These are phyloP conservation scores for Mystacornis crossleyi DNA, from an alignment of 2,113 vertebrate species.

Conservation along the genomic window DNA sequence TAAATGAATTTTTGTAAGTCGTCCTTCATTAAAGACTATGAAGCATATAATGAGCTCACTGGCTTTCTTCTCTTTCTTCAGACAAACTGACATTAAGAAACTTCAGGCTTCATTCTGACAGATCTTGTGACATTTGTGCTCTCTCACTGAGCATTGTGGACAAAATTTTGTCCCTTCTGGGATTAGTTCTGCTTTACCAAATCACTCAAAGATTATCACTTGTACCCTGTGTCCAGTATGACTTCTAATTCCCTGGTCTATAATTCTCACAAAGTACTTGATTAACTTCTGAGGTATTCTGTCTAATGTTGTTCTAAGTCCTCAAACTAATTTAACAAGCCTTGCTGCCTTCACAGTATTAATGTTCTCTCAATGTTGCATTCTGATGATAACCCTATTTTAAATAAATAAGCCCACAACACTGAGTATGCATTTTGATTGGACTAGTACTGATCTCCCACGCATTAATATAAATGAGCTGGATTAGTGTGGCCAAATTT, in stretches of 20 bases:
- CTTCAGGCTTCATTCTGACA: background rate
- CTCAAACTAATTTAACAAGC: background rate
- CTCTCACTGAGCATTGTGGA: background rate
- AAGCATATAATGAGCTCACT: background rate
- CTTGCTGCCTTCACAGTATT: background rate
- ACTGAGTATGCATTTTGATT: constrained; percentile 33
- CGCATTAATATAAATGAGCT: constrained; percentile 54
- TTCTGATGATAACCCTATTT: constrained; percentile 7
- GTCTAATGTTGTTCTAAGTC: background rate
- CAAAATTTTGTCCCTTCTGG: background rate
- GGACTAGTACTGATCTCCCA: background rate
- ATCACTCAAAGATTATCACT: background rate
- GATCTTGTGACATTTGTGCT: background rate
- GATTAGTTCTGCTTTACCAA: background rate
- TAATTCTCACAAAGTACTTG: background rate
- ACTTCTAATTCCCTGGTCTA: background rate
- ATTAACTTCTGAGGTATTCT: constrained; percentile 25
- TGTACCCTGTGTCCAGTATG: background rate
- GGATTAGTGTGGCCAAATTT: constrained; percentile 26
- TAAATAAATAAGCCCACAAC: constrained; percentile 11
- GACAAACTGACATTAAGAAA: background rate
- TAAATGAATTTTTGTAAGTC: background rate
- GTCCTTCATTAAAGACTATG: background rate
- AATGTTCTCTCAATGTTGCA: constrained; percentile 1
- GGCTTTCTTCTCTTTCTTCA: background rate